Evolutionary conservation across 2,113 vertebrate species (phyloP).

Genomic region (Donacobius atricapilla): DNA sequence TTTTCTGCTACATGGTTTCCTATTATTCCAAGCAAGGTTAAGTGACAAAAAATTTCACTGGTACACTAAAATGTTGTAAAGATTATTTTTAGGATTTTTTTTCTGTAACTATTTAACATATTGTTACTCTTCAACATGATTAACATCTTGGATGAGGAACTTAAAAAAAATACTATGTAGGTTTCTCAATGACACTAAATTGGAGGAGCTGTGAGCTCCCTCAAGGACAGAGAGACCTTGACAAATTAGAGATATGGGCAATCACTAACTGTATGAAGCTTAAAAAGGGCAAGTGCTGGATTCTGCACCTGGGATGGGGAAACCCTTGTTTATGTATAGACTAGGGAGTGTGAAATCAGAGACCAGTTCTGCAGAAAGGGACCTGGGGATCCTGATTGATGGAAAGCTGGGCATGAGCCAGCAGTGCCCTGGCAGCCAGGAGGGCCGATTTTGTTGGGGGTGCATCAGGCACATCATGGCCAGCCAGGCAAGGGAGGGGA

Average conservation of each 20-base stretch:
- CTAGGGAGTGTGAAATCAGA: neutral
- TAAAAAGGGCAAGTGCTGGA: neutral
- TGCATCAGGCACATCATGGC: neutral
- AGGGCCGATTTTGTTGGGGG: fast-evolving
- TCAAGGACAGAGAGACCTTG: neutral
- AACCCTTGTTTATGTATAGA: neutral
- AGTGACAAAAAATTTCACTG: neutral
- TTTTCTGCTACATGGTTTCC: neutral
- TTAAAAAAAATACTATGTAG: neutral
- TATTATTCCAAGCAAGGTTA: neutral
- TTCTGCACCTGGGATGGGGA: neutral
- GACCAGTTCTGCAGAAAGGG: neutral
- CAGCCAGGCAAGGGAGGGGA: fast-evolving
- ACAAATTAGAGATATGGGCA: neutral
- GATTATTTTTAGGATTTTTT: neutral
- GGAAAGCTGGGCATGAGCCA: neutral
- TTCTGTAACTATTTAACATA: neutral
- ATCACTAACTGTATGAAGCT: neutral
- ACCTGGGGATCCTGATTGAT: fast-evolving
- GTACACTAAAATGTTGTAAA: neutral
- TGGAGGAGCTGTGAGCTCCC: neutral
- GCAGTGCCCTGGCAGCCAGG: neutral
- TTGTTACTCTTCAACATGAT: neutral
- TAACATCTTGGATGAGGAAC: neutral
- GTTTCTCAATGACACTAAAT: neutral